Conservation (phyloP, 2,797 vertebrate species). For the Spinus olivaceus region DNA sequence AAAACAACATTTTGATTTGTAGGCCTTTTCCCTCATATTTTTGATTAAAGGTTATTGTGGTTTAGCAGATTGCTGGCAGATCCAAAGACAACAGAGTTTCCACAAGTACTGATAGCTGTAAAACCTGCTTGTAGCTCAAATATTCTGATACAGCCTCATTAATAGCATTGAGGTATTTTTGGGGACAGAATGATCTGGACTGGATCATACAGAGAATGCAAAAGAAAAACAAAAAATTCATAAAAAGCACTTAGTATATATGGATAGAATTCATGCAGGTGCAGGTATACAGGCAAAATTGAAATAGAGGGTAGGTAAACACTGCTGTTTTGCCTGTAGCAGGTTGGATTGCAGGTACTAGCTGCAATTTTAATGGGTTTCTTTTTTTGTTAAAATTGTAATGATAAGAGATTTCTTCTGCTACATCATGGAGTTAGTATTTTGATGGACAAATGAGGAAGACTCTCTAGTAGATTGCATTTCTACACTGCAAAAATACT, state of each 20-base stretch:
- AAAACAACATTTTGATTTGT: not conserved
- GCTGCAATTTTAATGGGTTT: not conserved
- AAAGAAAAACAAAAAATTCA: slow-evolving; percentile 27
- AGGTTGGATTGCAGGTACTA: not conserved
- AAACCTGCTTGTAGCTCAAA: not conserved
- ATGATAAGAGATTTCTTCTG: not conserved
- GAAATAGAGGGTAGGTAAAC: not conserved
- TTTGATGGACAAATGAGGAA: not conserved
- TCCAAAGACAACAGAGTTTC: not conserved
- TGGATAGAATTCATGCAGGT: not conserved
- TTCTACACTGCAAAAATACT: not conserved
- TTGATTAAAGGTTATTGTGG: not conserved
- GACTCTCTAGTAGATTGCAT: not conserved
- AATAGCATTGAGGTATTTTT: not conserved
- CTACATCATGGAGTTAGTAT: not conserved
- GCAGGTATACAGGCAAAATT: not conserved
- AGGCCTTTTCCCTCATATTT: not conserved
- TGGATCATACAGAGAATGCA: not conserved
- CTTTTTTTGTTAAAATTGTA: not conserved
- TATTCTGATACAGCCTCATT: not conserved
- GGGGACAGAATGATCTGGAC: not conserved
- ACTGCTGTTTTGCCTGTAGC: slow-evolving; percentile 3
- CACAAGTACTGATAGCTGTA: not conserved
- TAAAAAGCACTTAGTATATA: not conserved
- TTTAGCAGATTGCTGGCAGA: not conserved